These are phyloP conservation scores for Glossophaga mutica DNA, from an alignment of 2,797 vertebrate species.

Conservation along the genomic window DNA sequence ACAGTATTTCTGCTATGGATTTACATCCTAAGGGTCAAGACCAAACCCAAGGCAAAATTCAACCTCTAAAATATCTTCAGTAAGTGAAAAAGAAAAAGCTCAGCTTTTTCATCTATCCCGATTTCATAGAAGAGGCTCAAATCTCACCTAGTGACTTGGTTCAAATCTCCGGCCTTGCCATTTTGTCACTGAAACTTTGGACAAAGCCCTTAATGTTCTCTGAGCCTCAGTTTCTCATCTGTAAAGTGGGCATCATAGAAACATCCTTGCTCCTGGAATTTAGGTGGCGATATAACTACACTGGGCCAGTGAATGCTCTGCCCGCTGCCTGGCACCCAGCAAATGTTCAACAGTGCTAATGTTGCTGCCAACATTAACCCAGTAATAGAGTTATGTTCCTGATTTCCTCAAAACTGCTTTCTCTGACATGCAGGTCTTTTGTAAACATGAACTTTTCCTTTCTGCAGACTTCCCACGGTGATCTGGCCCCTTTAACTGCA, in stretches of 20 bases:
- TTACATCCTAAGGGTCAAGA: neutral
- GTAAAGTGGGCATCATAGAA: neutral
- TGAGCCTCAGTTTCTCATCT: neutral
- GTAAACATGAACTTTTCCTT: conserved; percentile 33
- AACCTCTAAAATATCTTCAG: neutral
- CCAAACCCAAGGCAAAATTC: neutral
- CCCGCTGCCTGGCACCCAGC: neutral
- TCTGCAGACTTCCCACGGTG: conserved; percentile 43
- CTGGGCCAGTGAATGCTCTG: neutral
- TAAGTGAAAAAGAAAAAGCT: neutral
- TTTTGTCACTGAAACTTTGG: neutral
- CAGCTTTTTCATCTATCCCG: neutral
- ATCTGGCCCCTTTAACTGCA: conserved; percentile 47
- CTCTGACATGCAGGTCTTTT: neutral
- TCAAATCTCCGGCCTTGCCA: neutral
- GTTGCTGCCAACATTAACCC: neutral
- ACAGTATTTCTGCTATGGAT: neutral
- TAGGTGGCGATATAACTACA: neutral
- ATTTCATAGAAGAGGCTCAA: neutral
- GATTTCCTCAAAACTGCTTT: neutral
- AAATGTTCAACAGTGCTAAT: neutral
- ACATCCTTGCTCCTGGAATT: neutral
- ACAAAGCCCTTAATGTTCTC: neutral
- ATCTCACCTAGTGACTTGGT: neutral
- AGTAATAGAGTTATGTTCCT: neutral